Evolutionary conservation across 2,888 invertebrate species (phyloP).

Genomic region (Zele albiditarsus): DNA sequence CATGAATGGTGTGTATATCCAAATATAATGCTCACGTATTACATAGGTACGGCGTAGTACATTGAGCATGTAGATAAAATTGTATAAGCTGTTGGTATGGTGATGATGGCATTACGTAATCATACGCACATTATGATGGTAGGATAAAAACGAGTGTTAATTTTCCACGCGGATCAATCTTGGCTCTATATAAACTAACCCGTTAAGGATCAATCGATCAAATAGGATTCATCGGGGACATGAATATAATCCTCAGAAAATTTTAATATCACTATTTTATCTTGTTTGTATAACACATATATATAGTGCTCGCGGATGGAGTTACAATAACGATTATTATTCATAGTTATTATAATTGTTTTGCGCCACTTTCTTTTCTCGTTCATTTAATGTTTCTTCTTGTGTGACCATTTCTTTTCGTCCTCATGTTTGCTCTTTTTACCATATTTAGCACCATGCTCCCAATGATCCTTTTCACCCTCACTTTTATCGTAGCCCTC

Average conservation of each 20-base stretch:
- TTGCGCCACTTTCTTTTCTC: not conserved
- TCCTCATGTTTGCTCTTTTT: constrained; percentile 73
- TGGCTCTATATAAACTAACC: not conserved
- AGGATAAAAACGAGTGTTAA: not conserved
- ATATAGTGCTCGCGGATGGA: not conserved
- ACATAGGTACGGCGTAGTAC: too few species aligned
- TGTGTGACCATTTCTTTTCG: constrained; percentile 78
- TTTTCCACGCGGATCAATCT: not conserved
- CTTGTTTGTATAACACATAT: not conserved
- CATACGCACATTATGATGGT: not conserved
- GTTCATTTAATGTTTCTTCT: constrained; percentile 70
- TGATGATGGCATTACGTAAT: not conserved
- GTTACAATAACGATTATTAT: not conserved
- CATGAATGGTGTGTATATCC: too few species aligned
- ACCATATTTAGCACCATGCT: constrained; percentile 73
- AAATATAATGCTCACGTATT: too few species aligned
- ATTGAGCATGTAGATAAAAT: too few species aligned
- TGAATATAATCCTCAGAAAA: not conserved
- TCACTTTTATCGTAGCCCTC: constrained; percentile 77
- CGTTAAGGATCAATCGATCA: not conserved
- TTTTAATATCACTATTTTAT: not conserved
- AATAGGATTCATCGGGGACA: not conserved
- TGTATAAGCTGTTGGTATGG: not conserved
- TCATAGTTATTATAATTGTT: not conserved
- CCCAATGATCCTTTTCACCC: constrained; percentile 77